Conservation (phyloP, 2,797 vertebrate genomes). For the Thripadectes ignobilis region DNA sequence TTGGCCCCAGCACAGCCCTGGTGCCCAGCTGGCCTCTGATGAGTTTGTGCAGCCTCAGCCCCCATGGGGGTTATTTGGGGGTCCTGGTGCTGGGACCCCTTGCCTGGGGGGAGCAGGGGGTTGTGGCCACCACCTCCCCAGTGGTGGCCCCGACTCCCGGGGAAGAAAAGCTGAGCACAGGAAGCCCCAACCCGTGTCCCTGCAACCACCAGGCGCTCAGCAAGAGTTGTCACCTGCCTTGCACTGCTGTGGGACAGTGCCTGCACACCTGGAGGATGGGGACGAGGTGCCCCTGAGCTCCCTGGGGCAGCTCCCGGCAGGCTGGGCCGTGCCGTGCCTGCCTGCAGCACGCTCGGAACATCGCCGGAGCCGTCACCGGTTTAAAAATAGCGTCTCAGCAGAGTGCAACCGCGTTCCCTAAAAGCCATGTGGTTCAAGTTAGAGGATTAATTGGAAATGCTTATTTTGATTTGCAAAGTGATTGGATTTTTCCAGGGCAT, state of each 20-base stretch:
- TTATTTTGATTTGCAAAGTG: conserved; percentile 70
- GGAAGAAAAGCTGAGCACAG: background rate
- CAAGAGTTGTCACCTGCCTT: background rate
- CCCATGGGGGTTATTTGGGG: too few relatives aligned
- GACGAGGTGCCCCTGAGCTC: background rate
- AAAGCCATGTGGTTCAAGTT: conserved; percentile 64
- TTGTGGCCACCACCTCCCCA: background rate
- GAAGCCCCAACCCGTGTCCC: background rate
- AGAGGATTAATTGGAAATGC: conserved; percentile 69
- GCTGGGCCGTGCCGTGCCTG: background rate
- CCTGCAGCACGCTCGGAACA: conserved; percentile 18
- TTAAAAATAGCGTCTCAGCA: conserved; percentile 59
- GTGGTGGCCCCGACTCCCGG: rapidly evolving
- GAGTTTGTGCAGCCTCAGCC: background rate
- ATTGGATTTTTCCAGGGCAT: conserved; percentile 69
- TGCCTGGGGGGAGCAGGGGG: background rate
- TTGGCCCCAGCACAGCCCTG: background rate
- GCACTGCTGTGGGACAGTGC: rapidly evolving
- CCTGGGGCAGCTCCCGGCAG: background rate
- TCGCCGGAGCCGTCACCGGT: background rate
- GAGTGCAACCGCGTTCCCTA: conserved; percentile 44
- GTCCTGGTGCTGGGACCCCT: background rate
- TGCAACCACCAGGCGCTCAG: rapidly evolving
- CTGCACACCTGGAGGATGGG: background rate
- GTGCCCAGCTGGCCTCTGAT: too few relatives aligned